Base-by-base conservation (phyloP, 2,797 vertebrate genomes). In the Mycteria americana region DNA sequence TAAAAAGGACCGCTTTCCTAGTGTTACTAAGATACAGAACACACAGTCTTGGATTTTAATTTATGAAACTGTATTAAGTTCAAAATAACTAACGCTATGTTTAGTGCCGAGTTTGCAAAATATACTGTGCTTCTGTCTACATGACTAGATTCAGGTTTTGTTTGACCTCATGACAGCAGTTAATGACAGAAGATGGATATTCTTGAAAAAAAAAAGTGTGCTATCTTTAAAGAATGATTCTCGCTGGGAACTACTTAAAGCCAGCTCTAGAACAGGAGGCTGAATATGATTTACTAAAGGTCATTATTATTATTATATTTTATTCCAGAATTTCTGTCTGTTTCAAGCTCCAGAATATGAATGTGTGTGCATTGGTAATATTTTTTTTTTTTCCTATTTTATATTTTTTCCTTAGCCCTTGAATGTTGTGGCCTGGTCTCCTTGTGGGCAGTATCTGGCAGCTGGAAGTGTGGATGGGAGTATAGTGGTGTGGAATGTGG, bases 351-450 rank as follows among this genome's bases (percentile, higher is more conserved):
- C 45, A 69, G 41, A 62, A 62, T 6, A 59, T 45, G 18, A 93
- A 59, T 51, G 13, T 57, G 43, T 2, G 1, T 45, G 4, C 24
- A n/a, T n/a, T 64, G 18, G 2, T 83, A 39, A 30, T 39, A 6
- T 35, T 48, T 23, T 21, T 35, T 59, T 22, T 12, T 31, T 30
- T 12, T 43, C 14, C 2, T 45, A 3, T 62, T 33, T 31, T 43
- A 79, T 75, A 1, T 50, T 94, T 93, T 85, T 80, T 73, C 65
- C 43, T 81, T 96, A 99, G 99, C 97, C 98, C 37, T 94, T 99
- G 92, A 99, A 99, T 93, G 97, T 99, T 88, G 98, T 99, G 91
- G 96, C 98, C 88, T 99, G 99, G 99, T 99, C 99, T 94, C 99
- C 99, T 1, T 99, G 99, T 96, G 99, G 99, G 35, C 97, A 93